Base-by-base conservation (phyloP, 2,113 vertebrate genomes). In the Melanocharis versteri region DNA sequence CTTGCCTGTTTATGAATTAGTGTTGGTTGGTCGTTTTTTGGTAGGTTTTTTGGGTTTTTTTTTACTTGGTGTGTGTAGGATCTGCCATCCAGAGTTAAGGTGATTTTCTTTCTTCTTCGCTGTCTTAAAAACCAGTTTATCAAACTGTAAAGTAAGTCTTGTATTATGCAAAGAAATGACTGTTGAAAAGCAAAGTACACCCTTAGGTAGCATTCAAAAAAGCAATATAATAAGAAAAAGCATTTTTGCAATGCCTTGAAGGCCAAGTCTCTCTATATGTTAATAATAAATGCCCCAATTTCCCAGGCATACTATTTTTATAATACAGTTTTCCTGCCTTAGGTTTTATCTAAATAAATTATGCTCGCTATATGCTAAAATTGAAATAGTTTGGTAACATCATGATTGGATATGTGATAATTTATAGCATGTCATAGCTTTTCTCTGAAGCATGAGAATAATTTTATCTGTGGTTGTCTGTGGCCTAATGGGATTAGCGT, bases 321-420 rank as follows among this genome's bases (percentile, higher is more conserved):
- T 82, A 64, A 71, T 64, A 56, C 4, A 56, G 30, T 94, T 92
- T 93, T 61, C 31, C 53, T 76, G 53, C 61, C 53, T 72, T 84
- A 79, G 65, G 47, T 87, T 94, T 95, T 87, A 58, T 71, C 39
- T 71, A 62, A 91, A 83, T 78, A 81, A 87, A 42, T 87, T 75
- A 45, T 68, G 15, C 31, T 91, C 1, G 2, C 60, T 60, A 1
- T 51, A 31, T 45, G 28, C 33, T 62, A 53, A 81, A 93, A 71
- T 42, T 62, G 56, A 88, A 83, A 56, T 54, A 24, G 35, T 69
- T 87, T 68, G 66, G 30, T 77, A 37, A 22, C 70, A 35, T 70
- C 17, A 3, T 68, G 78, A 82, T 75, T 47, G 47, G 48, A 12
- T 60, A 15, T 39, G 33, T 1, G 33, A 39, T 79, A 65, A 54